phyloP scores from a whole-genome alignment of 2,888 invertebrate species.

The Schrankia costaestrigalis region DNA sequence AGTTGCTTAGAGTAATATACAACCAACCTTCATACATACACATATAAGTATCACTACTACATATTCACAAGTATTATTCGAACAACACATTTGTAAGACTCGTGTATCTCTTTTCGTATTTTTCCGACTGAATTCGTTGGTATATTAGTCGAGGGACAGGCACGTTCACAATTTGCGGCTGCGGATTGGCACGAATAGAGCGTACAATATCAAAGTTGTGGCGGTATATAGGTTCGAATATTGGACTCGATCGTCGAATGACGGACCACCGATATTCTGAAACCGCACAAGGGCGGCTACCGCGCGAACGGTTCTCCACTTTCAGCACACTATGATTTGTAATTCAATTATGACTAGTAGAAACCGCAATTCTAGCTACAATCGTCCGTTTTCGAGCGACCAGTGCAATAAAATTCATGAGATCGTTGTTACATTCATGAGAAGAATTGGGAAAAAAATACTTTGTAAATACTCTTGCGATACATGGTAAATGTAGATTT shows the following conservation, averaged over 20 bases:
- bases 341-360: slow-evolving; percentile 50
- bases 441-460: slow-evolving; percentile 43
- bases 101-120: slow-evolving; percentile 20
- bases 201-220: slow-evolving; percentile 52
- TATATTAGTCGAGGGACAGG: slow-evolving; percentile 44
- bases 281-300: slow-evolving; percentile 23
- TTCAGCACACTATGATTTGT: slow-evolving; percentile 38
- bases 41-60: too few relatives aligned
- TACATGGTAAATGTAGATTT: slow-evolving; percentile 42
- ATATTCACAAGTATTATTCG: slow-evolving; percentile 11
- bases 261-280: slow-evolving; percentile 29
- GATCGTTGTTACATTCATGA: slow-evolving; percentile 43
- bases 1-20: too few relatives aligned
- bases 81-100: slow-evolving; percentile 6
- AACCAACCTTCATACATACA: slow-evolving; percentile 11
- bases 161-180: slow-evolving; percentile 60
- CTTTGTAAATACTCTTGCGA: slow-evolving; percentile 39
- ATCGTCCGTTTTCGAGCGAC: slow-evolving; percentile 32
- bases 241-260: slow-evolving; percentile 40
- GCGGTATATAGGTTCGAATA: slow-evolving; percentile 37
- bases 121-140: slow-evolving; percentile 29
- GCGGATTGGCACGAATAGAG: slow-evolving; percentile 53
- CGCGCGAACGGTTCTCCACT: slow-evolving; percentile 7
- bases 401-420: slow-evolving; percentile 55
- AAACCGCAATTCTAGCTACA: slow-evolving; percentile 36